Evolutionary conservation across 2,797 vertebrate genomes (phyloP), one percentile per base, ranked within the genome.

Genomic region (Hylomyscus alleni): DNA sequence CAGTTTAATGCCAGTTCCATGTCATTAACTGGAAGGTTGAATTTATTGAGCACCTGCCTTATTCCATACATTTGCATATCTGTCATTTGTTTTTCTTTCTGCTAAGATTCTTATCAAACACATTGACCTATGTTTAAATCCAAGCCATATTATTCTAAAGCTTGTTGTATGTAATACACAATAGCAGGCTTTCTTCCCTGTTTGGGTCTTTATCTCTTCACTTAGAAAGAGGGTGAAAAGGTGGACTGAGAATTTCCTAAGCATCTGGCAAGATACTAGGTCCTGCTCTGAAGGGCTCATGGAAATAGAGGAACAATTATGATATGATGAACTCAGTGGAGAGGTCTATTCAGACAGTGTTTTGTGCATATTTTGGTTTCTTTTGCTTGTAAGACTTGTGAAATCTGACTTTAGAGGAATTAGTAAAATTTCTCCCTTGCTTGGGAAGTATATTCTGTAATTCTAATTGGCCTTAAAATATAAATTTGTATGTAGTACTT

Each of bases 71-170:
- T 91, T 95, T 91, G 40, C 26, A 80, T 6, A 26, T 95, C 54
- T 95, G 75, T 86, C 60, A 20, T 58, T 54, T 84, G 73, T 88
- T 87, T 95, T 94, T 93, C 72, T 81, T 88, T 56, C 37, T 93
- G 29, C n/a, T 89, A 6, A 47, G n/a, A 84, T 92, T 88, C n/a
- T 65, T 89, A 90, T 91, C 82, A 85, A 96, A 81, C 52, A 56
- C 75, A 50, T 81, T 89, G 34, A 89, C 17, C 34, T 34, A 92
- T 13, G 11, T 93, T 93, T 20, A 89, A 29, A 91, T 92, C 17
- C 14, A 67, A 37, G 50, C 50, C 50, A 91, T 83, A 54, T 93
- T 40, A 86, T 94, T 94, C 31, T 80, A 89, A 82, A 93, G 17
- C 1, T 92, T 78, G 58, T 85, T 90, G 22, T 62, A 12, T 89